A percentile compares a stretch with the other conserved stretches of the same genome.
Conservation (phyloP, 2,113 vertebrate species). For the Hyla sarda region DNA sequence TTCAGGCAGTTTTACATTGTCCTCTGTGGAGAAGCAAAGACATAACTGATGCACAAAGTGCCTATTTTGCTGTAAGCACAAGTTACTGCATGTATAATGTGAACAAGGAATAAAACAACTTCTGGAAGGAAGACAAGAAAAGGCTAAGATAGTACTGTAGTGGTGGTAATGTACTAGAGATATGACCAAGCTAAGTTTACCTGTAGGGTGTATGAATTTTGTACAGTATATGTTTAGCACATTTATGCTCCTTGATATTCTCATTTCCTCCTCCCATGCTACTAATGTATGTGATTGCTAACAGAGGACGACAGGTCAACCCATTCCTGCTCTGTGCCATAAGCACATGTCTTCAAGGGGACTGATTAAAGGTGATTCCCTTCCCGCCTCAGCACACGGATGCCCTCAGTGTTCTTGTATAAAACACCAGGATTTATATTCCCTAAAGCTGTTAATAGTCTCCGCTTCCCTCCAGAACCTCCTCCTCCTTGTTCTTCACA, state of each 20-base stretch:
- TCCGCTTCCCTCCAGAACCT: neutral
- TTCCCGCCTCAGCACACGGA: neutral
- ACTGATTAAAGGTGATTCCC: conserved; percentile 83
- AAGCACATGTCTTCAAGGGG: conserved; percentile 58
- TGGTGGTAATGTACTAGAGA: neutral
- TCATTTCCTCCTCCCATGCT: neutral
- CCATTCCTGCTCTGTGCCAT: conserved; percentile 33
- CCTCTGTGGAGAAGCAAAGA: neutral
- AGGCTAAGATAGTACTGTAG: neutral
- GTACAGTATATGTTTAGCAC: neutral
- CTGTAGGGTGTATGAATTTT: neutral
- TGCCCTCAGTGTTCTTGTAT: conserved; percentile 57
- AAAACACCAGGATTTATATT: conserved; percentile 60
- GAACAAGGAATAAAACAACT: neutral
- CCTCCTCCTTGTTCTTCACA: conserved; percentile 58
- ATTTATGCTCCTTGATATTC: conserved; percentile 13
- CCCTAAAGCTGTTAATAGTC: neutral
- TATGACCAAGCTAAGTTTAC: neutral
- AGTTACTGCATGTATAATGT: neutral
- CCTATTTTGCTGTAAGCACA: neutral
- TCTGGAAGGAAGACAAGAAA: neutral
- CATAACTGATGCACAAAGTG: neutral
- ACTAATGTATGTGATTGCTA: conserved; percentile 69
- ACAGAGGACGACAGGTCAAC: conserved; percentile 61
- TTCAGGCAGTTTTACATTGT: neutral